Evolutionary conservation across 2,888 invertebrate genomes (phyloP).

Genomic region (Drosophila subquinaria): DNA sequence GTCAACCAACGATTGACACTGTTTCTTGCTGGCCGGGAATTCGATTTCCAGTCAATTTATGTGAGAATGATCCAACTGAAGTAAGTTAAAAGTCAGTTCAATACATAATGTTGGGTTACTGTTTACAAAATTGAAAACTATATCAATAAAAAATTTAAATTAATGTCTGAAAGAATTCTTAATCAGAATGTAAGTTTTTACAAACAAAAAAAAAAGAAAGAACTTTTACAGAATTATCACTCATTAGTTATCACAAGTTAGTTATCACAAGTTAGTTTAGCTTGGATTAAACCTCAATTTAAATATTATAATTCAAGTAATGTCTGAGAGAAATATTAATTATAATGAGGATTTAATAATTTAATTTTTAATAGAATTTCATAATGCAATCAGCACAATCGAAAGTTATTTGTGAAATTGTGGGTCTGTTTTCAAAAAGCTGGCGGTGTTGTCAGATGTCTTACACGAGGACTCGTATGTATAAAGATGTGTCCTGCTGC

Average conservation of each 20-base stretch:
- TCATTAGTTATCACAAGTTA: too few relatives aligned
- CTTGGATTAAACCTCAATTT: too few relatives aligned
- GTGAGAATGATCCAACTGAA: neutral
- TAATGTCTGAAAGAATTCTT: neutral
- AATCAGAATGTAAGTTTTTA: too few relatives aligned
- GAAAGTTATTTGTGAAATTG: constrained; percentile 10
- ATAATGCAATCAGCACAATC: constrained; percentile 15
- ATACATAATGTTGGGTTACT: too few relatives aligned
- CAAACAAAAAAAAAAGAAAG: too few relatives aligned
- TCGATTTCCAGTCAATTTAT: neutral
- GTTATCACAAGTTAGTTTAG: constrained; percentile 14
- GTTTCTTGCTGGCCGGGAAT: neutral
- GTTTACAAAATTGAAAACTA: too few relatives aligned
- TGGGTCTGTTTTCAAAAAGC: neutral
- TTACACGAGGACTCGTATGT: constrained; percentile 2
- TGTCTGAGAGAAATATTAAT: too few relatives aligned
- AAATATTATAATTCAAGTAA: too few relatives aligned
- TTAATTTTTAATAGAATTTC: constrained; percentile 15
- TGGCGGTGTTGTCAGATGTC: constrained; percentile 24
- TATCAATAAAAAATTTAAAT: neutral
- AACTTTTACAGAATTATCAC: neutral
- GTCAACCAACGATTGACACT: neutral
- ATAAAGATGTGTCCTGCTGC: constrained; percentile 52
- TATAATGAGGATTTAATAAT: too few relatives aligned
- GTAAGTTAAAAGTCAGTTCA: neutral